Evolutionary conservation across 2,888 invertebrate species (phyloP).

Genomic region (Clivina fossor): DNA sequence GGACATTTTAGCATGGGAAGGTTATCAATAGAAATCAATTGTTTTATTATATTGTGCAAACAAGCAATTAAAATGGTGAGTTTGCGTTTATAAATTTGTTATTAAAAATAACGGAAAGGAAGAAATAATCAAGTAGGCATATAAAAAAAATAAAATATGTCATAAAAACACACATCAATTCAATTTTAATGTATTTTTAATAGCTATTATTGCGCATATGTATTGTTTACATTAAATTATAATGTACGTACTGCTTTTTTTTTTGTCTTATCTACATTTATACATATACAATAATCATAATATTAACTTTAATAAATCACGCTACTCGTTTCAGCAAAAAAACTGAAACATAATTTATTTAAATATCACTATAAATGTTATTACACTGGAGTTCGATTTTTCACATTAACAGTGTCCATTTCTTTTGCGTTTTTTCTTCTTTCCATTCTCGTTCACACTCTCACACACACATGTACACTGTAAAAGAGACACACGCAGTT

Average conservation of each 20-base stretch:
- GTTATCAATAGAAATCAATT: background rate
- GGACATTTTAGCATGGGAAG: no score
- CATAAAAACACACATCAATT: conserved; percentile 18
- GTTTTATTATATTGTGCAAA: no score
- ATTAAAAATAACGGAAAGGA: background rate
- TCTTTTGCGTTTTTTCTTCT: background rate
- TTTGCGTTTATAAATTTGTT: conserved; percentile 23
- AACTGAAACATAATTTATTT: conserved; percentile 32
- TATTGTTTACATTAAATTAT: conserved; percentile 18
- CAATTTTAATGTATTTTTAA: conserved; percentile 34
- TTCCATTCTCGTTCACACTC: no score
- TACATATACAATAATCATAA: conserved; percentile 31
- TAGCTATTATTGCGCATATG: conserved; percentile 31
- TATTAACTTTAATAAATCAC: conserved; percentile 33
- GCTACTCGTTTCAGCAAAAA: conserved; percentile 30
- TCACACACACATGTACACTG: background rate
- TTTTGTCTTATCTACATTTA: conserved; percentile 31
- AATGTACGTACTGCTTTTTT: conserved; percentile 14
- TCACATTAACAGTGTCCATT: background rate
- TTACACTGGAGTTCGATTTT: background rate
- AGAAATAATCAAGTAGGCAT: background rate
- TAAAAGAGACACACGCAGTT: background rate
- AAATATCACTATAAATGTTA: conserved; percentile 33
- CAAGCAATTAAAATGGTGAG: conserved; percentile 14
- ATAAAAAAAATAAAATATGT: background rate